phyloP scores from a whole-genome alignment of 1,140 invertebrate genomes.

The Holcopasites calliopsidis region DNA sequence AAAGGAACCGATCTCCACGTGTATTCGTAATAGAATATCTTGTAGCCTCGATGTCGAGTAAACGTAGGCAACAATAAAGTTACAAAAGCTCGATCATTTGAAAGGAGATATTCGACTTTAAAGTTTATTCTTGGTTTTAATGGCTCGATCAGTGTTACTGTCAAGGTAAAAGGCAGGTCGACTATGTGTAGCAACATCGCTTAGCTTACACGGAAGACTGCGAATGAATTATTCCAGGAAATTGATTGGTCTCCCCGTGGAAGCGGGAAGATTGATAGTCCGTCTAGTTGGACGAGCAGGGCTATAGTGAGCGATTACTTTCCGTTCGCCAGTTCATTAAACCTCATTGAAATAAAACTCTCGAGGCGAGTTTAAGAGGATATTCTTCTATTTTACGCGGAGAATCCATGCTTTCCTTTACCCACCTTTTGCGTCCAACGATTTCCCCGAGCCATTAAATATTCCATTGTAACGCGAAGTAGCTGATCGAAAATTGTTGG shows the following conservation, averaged over 20 bases:
- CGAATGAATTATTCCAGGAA: constrained; percentile 42
- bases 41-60: not conserved
- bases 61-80: no score
- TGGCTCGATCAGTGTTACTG: not conserved
- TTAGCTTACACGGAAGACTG: constrained; percentile 33
- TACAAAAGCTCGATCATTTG: no score
- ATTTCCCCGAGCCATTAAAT: not conserved
- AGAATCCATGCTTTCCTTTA: not conserved
- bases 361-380: not conserved
- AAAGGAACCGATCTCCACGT: constrained; percentile 5
- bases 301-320: constrained; percentile 18
- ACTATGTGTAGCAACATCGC: constrained; percentile 53
- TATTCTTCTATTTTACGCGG: not conserved
- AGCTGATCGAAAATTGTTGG: not conserved
- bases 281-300: constrained; percentile 40
- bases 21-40: constrained; percentile 24
- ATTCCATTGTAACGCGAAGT: not conserved
- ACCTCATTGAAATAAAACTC: constrained; percentile 14
- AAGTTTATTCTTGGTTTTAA: not conserved
- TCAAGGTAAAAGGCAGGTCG: constrained; percentile 9
- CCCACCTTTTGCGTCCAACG: not conserved
- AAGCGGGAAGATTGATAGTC: constrained; percentile 53
- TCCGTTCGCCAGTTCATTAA: constrained; percentile 21
- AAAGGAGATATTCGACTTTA: not conserved
- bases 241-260: constrained; percentile 50